Percentiles rank a stretch among this genome's conserved stretches.
These are phyloP conservation scores for Bubalus kerabau DNA, from an alignment of 2,113 vertebrate genomes.

Conservation along the genomic window DNA sequence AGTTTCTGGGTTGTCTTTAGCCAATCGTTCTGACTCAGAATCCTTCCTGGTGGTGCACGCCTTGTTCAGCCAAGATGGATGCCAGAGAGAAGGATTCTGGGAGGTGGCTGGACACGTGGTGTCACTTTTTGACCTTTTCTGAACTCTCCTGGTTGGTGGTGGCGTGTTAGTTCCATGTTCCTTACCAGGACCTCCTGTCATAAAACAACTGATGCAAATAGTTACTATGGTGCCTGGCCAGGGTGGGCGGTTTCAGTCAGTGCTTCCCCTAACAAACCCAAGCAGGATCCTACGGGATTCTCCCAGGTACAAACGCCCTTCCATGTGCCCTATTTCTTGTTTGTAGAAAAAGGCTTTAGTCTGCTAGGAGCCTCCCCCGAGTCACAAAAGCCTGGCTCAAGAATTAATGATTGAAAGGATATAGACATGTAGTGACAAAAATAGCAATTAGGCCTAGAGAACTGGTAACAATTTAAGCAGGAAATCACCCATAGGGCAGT, in stretches of 20 bases:
- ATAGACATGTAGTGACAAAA: not conserved
- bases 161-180: not conserved
- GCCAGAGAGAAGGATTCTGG: not conserved
- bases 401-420: not conserved
- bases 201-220: not conserved
- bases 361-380: not conserved
- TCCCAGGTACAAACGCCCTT: not conserved
- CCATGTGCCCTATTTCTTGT: not conserved
- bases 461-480: not conserved
- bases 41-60: not conserved
- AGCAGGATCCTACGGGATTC: not conserved
- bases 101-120: not conserved
- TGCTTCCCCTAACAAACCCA: not conserved
- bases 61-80: not conserved
- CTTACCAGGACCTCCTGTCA: not conserved
- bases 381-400: not conserved
- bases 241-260: not conserved
- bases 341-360: not conserved
- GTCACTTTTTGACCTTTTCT: not conserved
- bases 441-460: not conserved
- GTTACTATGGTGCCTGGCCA: not conserved
- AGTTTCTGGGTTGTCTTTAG: not conserved
- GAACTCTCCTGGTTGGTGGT: not conserved
- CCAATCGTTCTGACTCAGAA: not conserved
- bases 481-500: not conserved